These are phyloP conservation scores for human (Homo sapiens) DNA, from an alignment of 2,113 vertebrate species.

Conservation along the genomic window GRCh38 chr15:80457001-80457500, in stretches of 20 bases:
- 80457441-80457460: no score
- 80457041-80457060: not conserved
- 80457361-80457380: not conserved
- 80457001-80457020: not conserved
- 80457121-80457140: not conserved
- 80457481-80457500: not conserved
- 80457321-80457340: not conserved
- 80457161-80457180: not conserved
- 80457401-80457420: not conserved
- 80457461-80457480: not conserved
- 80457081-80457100: not conserved
- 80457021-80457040: not conserved
- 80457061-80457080: not conserved
- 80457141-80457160: not conserved
- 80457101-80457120: no score
- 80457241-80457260: not conserved
- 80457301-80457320: no score
- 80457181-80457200: not conserved
- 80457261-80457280: not conserved
- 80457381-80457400: not conserved
- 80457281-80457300: not conserved
- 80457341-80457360: not conserved
- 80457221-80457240: not conserved
- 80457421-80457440: not conserved
- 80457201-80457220: not conserved